These are phyloP conservation scores for Gastracanthus pulcherrimus DNA, from an alignment of 2,888 invertebrate genomes.

Conservation along the genomic window DNA sequence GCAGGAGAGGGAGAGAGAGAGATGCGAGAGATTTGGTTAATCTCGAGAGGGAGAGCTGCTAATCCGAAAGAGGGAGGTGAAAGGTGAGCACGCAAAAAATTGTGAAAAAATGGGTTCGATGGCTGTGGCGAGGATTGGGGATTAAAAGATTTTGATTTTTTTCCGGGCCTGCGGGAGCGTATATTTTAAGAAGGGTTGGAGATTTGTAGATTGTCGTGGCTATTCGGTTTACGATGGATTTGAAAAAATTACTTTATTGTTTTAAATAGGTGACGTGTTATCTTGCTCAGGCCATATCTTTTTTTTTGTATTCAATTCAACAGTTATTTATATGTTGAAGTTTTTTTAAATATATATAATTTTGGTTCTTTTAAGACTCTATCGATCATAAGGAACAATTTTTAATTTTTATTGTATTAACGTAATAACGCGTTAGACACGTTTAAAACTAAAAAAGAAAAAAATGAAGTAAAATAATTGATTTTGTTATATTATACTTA, in stretches of 20 bases:
- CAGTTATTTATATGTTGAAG: no score
- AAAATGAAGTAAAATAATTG: no score
- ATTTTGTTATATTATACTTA: no score
- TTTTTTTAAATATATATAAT: no score
- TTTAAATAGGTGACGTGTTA: background rate
- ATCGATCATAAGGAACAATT: no score
- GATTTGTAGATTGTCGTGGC: background rate
- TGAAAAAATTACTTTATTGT: conserved; percentile 25
- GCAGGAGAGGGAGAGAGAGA: background rate
- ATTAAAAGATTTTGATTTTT: conserved; percentile 35
- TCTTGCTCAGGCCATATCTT: no score
- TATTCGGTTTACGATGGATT: background rate
- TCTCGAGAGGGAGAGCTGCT: conserved; percentile 24
- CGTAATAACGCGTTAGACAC: no score
- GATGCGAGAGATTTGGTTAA: conserved; percentile 37
- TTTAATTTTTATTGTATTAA: no score
- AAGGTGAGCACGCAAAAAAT: conserved; percentile 16
- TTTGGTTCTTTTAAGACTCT: no score
- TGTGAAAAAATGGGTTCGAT: conserved; percentile 22
- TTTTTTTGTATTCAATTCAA: no score
- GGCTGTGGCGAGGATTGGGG: background rate
- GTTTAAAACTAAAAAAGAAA: no score
- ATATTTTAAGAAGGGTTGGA: background rate
- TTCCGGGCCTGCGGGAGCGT: background rate
- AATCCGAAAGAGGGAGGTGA: conserved; percentile 21